These are phyloP conservation scores for Oreochromis aureus DNA, from an alignment of 2,113 vertebrate genomes.

Conservation along the genomic window DNA sequence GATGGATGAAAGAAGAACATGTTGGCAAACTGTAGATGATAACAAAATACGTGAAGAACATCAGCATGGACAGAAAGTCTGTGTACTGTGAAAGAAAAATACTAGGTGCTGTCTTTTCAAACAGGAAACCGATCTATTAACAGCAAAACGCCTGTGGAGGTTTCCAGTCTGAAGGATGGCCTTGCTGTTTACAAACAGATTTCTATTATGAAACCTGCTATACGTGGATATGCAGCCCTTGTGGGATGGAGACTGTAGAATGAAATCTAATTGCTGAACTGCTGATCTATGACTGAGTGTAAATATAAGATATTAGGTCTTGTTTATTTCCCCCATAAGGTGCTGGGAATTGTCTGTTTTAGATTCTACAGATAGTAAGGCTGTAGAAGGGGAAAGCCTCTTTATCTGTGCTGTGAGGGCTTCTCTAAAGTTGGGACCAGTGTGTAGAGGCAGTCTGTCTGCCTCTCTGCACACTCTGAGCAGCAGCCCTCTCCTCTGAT, in stretches of 20 bases:
- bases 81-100: background rate
- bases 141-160: background rate
- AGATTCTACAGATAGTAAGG: background rate
- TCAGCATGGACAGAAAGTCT: background rate
- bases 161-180: background rate
- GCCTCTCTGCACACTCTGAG: background rate
- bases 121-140: background rate
- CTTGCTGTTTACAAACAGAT: background rate
- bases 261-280: background rate
- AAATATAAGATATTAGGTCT: background rate
- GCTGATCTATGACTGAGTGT: background rate
- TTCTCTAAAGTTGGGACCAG: background rate
- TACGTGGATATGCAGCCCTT: background rate
- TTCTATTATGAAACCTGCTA: background rate
- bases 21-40: background rate
- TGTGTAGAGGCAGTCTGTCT: background rate
- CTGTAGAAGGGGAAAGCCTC: fast-evolving
- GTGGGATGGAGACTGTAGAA: background rate
- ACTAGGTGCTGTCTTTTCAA: background rate
- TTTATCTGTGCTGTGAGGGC: background rate
- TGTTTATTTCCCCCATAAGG: background rate
- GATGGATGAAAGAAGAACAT: background rate
- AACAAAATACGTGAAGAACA: background rate
- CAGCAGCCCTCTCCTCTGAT: background rate
- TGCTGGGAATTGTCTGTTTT: background rate